These are phyloP conservation scores for Arenaria interpres DNA, from an alignment of 2,113 vertebrate species.

Conservation along the genomic window DNA sequence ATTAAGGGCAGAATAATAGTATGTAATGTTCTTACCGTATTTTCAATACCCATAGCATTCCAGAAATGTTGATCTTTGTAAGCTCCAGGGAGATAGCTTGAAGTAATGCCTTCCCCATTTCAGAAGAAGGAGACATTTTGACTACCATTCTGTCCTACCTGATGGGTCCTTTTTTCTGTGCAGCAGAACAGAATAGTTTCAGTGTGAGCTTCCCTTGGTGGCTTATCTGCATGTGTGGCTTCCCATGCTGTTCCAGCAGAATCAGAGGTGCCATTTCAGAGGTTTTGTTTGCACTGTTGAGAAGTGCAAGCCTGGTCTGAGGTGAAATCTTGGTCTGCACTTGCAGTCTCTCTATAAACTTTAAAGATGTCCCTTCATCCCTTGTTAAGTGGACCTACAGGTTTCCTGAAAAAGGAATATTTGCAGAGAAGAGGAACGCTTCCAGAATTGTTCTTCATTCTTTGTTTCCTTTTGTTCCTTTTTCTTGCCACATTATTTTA, in stretches of 20 bases:
- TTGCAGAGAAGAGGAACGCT: background rate
- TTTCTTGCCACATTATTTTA: background rate
- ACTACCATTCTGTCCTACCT: background rate
- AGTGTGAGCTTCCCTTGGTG: background rate
- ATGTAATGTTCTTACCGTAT: background rate
- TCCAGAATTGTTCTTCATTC: background rate
- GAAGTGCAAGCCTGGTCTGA: background rate
- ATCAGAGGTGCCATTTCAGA: background rate
- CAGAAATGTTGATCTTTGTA: background rate
- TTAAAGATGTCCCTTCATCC: background rate
- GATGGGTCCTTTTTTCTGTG: background rate
- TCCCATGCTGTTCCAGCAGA: background rate
- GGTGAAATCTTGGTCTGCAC: background rate
- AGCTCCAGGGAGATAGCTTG: background rate
- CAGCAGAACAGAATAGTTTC: background rate
- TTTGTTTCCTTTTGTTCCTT: background rate
- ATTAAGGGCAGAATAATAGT: background rate
- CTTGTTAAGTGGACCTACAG: background rate
- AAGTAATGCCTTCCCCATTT: background rate
- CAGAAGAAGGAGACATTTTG: background rate
- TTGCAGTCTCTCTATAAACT: background rate
- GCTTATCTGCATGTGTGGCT: fast-evolving
- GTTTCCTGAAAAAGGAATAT: background rate
- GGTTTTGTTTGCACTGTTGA: background rate
- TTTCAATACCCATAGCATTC: background rate